Evolutionary conservation across 2,797 vertebrate species (phyloP).

Genomic region (Eulemur albifrons): DNA sequence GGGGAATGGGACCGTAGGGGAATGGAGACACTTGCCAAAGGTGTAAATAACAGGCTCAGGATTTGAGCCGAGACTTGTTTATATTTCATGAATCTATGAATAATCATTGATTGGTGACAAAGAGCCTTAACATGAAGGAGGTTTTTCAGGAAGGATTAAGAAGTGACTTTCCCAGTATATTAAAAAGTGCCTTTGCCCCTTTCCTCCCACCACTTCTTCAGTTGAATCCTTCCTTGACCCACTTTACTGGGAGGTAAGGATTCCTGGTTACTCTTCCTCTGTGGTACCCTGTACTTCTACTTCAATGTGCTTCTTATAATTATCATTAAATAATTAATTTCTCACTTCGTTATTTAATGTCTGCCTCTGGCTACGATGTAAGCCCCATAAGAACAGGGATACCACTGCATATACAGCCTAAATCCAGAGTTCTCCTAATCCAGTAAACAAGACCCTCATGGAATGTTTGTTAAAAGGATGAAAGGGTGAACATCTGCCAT

Average conservation of each 20-base stretch:
- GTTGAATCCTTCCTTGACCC: background rate
- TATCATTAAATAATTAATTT: background rate
- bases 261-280: background rate
- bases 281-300: background rate
- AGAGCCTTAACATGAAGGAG: background rate
- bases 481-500: background rate
- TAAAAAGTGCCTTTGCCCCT: background rate
- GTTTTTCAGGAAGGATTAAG: constrained; percentile 33
- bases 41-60: constrained; percentile 6
- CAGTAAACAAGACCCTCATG: background rate
- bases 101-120: background rate
- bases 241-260: too few relatives aligned
- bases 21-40: background rate
- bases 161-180: background rate
- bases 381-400: background rate
- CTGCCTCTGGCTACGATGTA: background rate
- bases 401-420: background rate
- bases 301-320: background rate
- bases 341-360: background rate
- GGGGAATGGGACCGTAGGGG: background rate
- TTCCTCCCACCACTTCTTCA: background rate
- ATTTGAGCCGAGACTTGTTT: background rate
- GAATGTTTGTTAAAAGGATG: background rate
- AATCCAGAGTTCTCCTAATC: background rate
- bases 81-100: background rate